Evolutionary conservation across 2,113 vertebrate genomes (phyloP).

Genomic region (Athene cunicularia): DNA sequence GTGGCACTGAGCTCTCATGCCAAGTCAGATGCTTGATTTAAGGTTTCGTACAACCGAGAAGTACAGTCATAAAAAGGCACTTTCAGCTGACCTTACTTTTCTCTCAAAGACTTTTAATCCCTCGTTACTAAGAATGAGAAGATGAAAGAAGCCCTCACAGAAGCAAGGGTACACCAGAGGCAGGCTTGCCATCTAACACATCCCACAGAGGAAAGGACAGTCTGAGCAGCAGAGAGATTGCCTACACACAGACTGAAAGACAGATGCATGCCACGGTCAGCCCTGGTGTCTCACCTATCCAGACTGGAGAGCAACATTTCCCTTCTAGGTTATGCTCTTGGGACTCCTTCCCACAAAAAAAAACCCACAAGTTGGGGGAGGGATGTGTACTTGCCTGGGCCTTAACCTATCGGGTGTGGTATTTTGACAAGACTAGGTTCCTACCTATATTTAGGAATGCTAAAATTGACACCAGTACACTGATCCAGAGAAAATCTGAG

Average conservation of each 20-base stretch:
- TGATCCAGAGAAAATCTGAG: background rate
- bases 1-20: background rate
- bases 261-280: background rate
- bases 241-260: background rate
- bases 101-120: background rate
- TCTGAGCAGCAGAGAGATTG: background rate
- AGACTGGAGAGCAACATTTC: background rate
- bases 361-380: background rate
- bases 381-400: background rate
- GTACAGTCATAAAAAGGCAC: background rate
- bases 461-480: background rate
- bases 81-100: constrained; percentile 12
- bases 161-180: rapidly evolving
- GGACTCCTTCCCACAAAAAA: background rate
- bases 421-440: background rate
- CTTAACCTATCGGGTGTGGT: background rate
- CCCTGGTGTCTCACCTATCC: rapidly evolving
- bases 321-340: background rate
- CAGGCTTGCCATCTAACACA: background rate
- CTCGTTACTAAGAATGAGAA: background rate
- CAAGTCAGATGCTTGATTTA: constrained; percentile 20
- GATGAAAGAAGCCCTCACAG: background rate
- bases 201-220: background rate
- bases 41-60: background rate
- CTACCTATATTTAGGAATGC: background rate